Percentiles rank a stretch among this genome's conserved stretches.
Conservation (phyloP, 2,797 vertebrate genomes). For the Rachycentron canadum region DNA sequence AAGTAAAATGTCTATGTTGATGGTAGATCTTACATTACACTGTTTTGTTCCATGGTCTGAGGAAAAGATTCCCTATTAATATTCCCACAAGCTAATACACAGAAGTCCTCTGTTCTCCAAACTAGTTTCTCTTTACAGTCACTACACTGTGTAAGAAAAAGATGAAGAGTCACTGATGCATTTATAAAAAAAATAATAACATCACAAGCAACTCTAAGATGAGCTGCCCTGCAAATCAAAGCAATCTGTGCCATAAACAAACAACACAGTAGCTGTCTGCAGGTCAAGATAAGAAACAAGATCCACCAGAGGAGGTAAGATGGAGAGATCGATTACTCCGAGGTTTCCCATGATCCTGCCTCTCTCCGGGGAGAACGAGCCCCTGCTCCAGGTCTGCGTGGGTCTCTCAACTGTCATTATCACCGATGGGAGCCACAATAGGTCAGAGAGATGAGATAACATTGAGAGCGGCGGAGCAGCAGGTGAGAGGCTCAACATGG, state of each 20-base stretch:
- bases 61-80: not conserved
- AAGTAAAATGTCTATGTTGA: conserved; percentile 9
- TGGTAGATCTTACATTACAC: not conserved
- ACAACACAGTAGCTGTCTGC: conserved; percentile 42
- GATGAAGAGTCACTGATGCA: not conserved
- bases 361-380: conserved; percentile 78
- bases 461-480: conserved; percentile 82
- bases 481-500: conserved; percentile 86
- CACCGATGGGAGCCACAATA: conserved; percentile 81
- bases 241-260: conserved; percentile 59
- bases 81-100: not conserved
- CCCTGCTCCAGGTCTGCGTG: conserved; percentile 66
- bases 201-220: conserved; percentile 7
- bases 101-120: not conserved
- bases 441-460: conserved; percentile 88
- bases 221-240: conserved; percentile 45
- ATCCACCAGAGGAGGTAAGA: conserved; percentile 68
- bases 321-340: conserved; percentile 77
- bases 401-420: conserved; percentile 85
- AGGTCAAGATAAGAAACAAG: conserved; percentile 67
- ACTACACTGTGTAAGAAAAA: not conserved
- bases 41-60: conserved; percentile 6
- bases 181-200: not conserved
- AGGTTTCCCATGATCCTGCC: conserved; percentile 83
- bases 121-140: not conserved